Evolutionary conservation across 2,113 vertebrate species (phyloP), one percentile per base, ranked within the genome.

Genomic region (Gallinago undulata): DNA sequence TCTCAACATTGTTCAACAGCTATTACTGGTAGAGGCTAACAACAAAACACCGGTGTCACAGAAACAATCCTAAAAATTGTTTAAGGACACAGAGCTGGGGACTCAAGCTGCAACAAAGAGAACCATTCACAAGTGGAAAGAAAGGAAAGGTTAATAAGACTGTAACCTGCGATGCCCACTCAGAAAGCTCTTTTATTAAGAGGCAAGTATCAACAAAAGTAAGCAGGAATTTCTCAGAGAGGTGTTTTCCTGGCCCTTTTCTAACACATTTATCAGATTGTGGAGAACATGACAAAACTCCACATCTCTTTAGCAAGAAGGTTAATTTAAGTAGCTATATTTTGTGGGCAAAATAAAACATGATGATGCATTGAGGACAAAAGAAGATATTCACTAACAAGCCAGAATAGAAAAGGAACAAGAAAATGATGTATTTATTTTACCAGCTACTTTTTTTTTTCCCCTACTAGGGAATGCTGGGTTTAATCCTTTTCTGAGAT

Each of bases 91-190:
- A 50, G 28, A 57, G 9, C 11, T 39, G 25, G 7, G 19, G 18
- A 69, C 22, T 87, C 30, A 59, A 83, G 27, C 47, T 75, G 84
- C 50, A 76, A 30, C 47, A 93, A 69, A 85, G 68, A 63, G 13
- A 81, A 80, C 1, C 14, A 56, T 21, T 48, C 24, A 4, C 76
- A 89, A 66, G 45, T 31, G 47, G 30, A 30, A 62, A 87, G 76
- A 88, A 87, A 91, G 39, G 68, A 89, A 92, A 95, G 79, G 77
- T 87, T 92, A 94, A 78, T 45, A 92, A 50, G 33, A 62, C 41
- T 28, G 37, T 27, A 89, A 93, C 37, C 66, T 79, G 31, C 66
- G 79, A 18, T 53, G 53, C 14, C 19, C 28, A 53, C 27, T 81
- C 39, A 78, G 47, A 64, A 77, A 91, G 30, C 1, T 2, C 56